Percentiles rank a stretch among this genome's conserved stretches.
Conservation (phyloP, 2,797 vertebrate genomes). For the Mycteria americana region DNA sequence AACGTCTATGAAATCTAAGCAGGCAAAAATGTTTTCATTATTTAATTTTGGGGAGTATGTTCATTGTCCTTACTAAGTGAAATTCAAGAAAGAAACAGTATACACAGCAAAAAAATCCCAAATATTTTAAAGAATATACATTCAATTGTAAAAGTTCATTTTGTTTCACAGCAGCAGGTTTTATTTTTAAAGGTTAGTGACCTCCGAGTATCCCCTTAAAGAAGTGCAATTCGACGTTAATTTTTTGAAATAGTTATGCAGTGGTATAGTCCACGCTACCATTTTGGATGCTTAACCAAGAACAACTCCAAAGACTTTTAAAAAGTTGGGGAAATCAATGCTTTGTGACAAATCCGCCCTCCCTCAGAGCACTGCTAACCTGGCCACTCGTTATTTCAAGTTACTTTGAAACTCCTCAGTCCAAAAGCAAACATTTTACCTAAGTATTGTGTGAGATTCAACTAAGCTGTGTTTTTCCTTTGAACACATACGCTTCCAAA, state of each 20-base stretch:
- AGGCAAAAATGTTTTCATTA: neutral
- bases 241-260: neutral
- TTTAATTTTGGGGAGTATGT: neutral
- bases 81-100: neutral
- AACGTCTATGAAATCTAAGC: neutral
- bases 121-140: neutral
- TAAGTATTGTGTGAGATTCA: neutral
- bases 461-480: neutral
- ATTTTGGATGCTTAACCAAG: neutral
- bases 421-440: neutral
- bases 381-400: neutral
- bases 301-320: neutral
- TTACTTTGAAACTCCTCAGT: neutral
- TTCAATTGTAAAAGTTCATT: neutral
- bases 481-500: neutral
- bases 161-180: neutral
- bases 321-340: neutral
- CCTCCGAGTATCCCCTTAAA: neutral
- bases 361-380: neutral
- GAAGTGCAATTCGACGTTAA: neutral
- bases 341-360: neutral
- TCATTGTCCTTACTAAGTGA: neutral
- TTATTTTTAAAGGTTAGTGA: neutral
- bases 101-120: neutral
- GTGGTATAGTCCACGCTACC: neutral